Conservation (phyloP, 2,113 vertebrate species). For the Scalopus aquaticus region DNA sequence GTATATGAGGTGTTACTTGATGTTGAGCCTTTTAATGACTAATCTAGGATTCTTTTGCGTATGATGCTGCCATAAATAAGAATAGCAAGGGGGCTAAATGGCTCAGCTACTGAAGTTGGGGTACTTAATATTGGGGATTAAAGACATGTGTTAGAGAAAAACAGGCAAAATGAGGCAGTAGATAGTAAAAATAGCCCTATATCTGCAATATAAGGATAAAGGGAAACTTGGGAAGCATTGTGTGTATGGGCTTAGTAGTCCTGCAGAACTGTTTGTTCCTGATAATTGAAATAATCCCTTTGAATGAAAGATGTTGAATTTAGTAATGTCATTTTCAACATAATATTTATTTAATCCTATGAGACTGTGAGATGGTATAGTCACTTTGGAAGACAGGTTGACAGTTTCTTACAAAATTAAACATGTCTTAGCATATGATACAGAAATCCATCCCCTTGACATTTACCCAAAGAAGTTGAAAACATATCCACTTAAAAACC, state of each 20-base stretch:
- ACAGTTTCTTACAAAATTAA: background rate
- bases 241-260: background rate
- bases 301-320: background rate
- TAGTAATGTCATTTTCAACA: background rate
- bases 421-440: background rate
- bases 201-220: background rate
- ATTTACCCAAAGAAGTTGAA: background rate
- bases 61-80: background rate
- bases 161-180: background rate
- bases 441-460: background rate
- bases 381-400: background rate
- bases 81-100: background rate
- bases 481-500: background rate
- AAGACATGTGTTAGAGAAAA: background rate
- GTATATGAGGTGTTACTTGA: background rate
- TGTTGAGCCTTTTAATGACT: background rate
- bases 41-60: background rate
- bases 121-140: background rate
- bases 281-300: slow-evolving; percentile 20
- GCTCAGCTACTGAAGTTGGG: background rate
- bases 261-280: background rate
- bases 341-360: background rate
- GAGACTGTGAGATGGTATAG: background rate
- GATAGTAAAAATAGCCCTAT: background rate
- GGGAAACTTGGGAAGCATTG: background rate